Conservation (phyloP, 2,113 vertebrate genomes). For the Eubucco bourcierii region DNA sequence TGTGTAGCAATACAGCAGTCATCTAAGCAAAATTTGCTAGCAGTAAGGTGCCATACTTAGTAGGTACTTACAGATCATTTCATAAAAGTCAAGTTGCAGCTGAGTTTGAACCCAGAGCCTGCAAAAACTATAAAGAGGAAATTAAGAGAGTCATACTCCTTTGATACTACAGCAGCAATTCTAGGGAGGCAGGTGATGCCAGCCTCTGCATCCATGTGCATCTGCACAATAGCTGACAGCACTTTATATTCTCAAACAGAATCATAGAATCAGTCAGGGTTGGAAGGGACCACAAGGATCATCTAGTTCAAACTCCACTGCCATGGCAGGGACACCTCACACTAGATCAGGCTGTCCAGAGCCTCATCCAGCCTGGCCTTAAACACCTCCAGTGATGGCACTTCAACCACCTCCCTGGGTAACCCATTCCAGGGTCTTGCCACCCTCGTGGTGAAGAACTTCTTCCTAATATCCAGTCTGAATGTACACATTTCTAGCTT, state of each 20-base stretch:
- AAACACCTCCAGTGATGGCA: too few relatives aligned
- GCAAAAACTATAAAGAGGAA: not conserved
- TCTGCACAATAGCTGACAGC: not conserved
- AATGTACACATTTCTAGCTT: too few relatives aligned
- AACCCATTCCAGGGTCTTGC: too few relatives aligned
- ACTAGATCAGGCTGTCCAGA: too few relatives aligned
- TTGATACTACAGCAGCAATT: not conserved
- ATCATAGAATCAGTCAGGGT: too few relatives aligned
- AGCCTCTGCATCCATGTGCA: not conserved
- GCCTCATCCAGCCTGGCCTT: too few relatives aligned
- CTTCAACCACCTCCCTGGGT: too few relatives aligned
- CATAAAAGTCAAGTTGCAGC: not conserved
- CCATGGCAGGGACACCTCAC: too few relatives aligned
- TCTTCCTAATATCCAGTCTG: too few relatives aligned
- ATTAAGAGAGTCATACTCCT: not conserved
- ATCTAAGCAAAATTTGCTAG: not conserved
- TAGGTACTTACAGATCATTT: not conserved
- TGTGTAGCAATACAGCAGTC: not conserved
- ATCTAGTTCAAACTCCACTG: too few relatives aligned
- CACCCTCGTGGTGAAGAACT: too few relatives aligned
- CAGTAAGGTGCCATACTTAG: not conserved
- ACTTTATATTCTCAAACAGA: not conserved
- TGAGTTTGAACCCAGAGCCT: not conserved
- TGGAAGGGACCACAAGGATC: too few relatives aligned
- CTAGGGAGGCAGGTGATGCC: not conserved